phyloP scores from a whole-genome alignment of 2,113 vertebrate species.

The Callithrix jacchus region DNA sequence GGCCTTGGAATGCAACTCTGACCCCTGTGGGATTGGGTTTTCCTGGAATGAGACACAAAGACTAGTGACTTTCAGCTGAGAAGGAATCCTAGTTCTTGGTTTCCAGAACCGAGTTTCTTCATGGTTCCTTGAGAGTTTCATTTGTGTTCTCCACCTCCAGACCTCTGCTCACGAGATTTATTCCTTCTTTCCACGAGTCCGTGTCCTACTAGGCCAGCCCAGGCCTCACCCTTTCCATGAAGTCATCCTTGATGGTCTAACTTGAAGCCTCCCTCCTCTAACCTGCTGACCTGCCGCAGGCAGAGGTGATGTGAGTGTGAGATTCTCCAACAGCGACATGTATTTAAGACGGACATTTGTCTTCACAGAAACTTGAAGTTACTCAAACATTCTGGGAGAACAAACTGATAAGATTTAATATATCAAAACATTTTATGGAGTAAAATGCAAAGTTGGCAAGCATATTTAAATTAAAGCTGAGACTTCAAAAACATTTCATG shows the following conservation, averaged over 20 bases:
- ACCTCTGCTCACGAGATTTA: not conserved
- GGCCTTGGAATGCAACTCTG: not conserved
- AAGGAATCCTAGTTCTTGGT: constrained; percentile 4
- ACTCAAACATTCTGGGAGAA: not conserved
- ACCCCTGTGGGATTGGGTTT: constrained; percentile 17
- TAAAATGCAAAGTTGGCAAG: constrained; percentile 18
- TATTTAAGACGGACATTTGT: not conserved
- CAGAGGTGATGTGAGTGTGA: not conserved
- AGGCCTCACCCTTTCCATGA: not conserved
- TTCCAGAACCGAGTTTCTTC: constrained; percentile 8
- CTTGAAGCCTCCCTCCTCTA: not conserved
- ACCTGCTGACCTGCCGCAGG: not conserved
- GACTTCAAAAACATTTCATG: not conserved
- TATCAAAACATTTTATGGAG: not conserved
- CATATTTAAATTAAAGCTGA: not conserved
- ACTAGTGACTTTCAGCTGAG: constrained; percentile 44
- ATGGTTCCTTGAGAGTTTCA: not conserved
- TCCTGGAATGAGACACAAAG: constrained; percentile 43
- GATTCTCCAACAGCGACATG: not conserved
- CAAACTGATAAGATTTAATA: not conserved
- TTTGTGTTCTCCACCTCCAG: not conserved
- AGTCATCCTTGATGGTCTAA: not conserved
- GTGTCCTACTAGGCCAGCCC: no score
- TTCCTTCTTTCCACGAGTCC: not conserved
- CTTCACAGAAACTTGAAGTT: not conserved